Conservation (phyloP, 2,113 vertebrate genomes). For the Isichthys henryi region DNA sequence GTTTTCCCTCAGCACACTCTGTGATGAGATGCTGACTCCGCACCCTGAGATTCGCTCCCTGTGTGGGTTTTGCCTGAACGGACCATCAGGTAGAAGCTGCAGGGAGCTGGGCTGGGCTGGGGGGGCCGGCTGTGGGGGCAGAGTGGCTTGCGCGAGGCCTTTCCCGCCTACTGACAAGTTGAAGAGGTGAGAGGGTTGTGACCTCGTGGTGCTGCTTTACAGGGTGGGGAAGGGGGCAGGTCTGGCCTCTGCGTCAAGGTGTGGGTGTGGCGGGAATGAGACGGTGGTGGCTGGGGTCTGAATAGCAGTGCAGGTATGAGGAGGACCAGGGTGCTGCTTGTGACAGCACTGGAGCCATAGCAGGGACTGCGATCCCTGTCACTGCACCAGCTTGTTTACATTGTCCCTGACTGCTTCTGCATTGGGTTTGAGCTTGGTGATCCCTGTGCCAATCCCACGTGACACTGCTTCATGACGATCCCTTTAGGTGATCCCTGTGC, state of each 20-base stretch:
- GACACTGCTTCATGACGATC: neutral
- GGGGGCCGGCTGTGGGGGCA: neutral
- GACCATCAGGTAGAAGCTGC: slow-evolving; percentile 53
- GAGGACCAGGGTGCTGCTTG: slow-evolving; percentile 48
- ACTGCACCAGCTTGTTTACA: neutral
- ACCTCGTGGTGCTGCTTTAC: slow-evolving; percentile 61
- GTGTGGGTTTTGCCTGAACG: slow-evolving; percentile 49
- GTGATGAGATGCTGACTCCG: slow-evolving; percentile 41
- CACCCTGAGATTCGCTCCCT: slow-evolving; percentile 37
- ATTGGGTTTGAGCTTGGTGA: neutral
- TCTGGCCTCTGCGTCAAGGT: slow-evolving; percentile 46
- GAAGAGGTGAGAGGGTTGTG: slow-evolving; percentile 64
- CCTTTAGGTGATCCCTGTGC: neutral
- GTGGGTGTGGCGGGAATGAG: slow-evolving; percentile 24
- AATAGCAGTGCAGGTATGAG: slow-evolving; percentile 50
- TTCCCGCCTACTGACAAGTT: slow-evolving; percentile 50
- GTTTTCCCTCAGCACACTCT: slow-evolving; percentile 50
- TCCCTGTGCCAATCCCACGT: neutral
- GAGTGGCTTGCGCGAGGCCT: neutral
- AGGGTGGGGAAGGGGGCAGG: slow-evolving; percentile 42
- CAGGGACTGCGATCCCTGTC: neutral
- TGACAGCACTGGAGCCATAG: slow-evolving; percentile 43
- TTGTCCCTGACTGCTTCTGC: neutral
- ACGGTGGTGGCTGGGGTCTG: slow-evolving; percentile 38
- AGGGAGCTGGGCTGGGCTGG: slow-evolving; percentile 27